These are phyloP conservation scores for Drosophila robusta DNA, from an alignment of 2,888 invertebrate species.

Conservation along the genomic window DNA sequence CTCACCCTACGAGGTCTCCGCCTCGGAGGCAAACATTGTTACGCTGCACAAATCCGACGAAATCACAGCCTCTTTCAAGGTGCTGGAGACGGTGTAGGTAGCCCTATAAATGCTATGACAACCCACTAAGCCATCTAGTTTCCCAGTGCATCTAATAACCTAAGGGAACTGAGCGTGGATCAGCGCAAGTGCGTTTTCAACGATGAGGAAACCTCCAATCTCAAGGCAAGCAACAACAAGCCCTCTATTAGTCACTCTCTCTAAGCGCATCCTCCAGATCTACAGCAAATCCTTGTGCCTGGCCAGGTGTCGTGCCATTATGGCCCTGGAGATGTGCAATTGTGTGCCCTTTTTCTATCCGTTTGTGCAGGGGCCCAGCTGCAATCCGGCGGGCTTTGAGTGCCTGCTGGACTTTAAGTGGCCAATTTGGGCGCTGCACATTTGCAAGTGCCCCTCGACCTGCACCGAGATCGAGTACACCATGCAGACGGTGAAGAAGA, in stretches of 20 bases:
- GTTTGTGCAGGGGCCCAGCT: slow-evolving; percentile 81
- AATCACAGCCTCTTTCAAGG: slow-evolving; percentile 82
- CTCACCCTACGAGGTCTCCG: slow-evolving; percentile 83
- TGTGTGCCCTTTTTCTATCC: slow-evolving; percentile 87
- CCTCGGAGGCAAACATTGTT: slow-evolving; percentile 75
- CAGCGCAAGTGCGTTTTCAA: slow-evolving; percentile 86
- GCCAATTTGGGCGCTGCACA: slow-evolving; percentile 83
- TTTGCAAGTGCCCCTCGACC: slow-evolving; percentile 83
- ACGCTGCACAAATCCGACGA: slow-evolving; percentile 82
- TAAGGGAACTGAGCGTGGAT: slow-evolving; percentile 84
- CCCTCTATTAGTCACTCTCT: not conserved
- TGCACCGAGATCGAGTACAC: slow-evolving; percentile 82
- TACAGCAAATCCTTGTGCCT: slow-evolving; percentile 83
- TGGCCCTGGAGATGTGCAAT: slow-evolving; percentile 86
- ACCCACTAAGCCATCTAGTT: not conserved
- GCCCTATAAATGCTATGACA: no score
- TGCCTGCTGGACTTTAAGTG: slow-evolving; percentile 83
- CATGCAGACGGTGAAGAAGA: slow-evolving; percentile 81
- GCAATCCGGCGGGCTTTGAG: slow-evolving; percentile 82
- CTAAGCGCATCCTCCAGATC: slow-evolving; percentile 49
- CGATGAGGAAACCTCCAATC: slow-evolving; percentile 85
- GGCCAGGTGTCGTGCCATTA: slow-evolving; percentile 85
- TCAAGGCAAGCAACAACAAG: slow-evolving; percentile 76
- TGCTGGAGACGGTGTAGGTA: slow-evolving; percentile 83
- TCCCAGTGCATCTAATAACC: slow-evolving; percentile 77